Evolutionary conservation across 2,113 vertebrate species (phyloP).

Genomic region (Sisor rabdophorus): DNA sequence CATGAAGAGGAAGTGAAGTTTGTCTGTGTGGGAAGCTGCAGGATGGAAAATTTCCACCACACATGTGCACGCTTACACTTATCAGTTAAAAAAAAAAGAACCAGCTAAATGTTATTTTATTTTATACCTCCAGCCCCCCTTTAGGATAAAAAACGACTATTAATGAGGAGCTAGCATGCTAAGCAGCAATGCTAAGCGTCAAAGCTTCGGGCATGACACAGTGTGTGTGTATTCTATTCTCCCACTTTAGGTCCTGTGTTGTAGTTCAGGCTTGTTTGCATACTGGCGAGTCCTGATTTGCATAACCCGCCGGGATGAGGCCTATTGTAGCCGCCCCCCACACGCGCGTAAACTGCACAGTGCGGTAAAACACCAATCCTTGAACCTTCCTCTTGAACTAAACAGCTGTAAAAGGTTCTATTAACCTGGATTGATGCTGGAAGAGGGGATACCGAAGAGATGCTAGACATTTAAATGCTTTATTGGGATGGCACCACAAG

Average conservation of each 20-base stretch:
- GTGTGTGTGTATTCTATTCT: not conserved
- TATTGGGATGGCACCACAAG: not conserved
- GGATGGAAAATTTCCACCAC: conserved; percentile 46
- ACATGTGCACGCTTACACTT: conserved; percentile 47
- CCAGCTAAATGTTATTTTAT: conserved; percentile 49
- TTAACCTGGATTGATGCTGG: conserved; percentile 47
- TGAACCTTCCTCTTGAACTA: conserved; percentile 50
- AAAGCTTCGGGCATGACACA: not conserved
- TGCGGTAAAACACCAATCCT: conserved; percentile 16
- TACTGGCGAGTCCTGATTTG: conserved; percentile 24
- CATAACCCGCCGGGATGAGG: conserved; percentile 19
- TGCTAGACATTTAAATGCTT: not conserved
- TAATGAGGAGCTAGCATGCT: conserved; percentile 2
- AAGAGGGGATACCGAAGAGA: conserved; percentile 10
- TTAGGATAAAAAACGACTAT: not conserved
- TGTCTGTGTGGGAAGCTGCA: conserved; percentile 44
- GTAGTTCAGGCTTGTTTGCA: conserved; percentile 4
- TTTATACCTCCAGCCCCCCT: conserved; percentile 49
- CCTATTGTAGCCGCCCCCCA: not conserved
- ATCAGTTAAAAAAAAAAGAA: conserved; percentile 51
- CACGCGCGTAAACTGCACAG: not conserved
- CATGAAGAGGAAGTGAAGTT: conserved; percentile 34
- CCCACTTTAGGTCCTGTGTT: not conserved
- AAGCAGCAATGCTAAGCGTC: not conserved
- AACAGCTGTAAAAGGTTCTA: conserved; percentile 56